phyloP scores from a whole-genome alignment of 2,797 vertebrate species.

The Sebastes alutus region DNA sequence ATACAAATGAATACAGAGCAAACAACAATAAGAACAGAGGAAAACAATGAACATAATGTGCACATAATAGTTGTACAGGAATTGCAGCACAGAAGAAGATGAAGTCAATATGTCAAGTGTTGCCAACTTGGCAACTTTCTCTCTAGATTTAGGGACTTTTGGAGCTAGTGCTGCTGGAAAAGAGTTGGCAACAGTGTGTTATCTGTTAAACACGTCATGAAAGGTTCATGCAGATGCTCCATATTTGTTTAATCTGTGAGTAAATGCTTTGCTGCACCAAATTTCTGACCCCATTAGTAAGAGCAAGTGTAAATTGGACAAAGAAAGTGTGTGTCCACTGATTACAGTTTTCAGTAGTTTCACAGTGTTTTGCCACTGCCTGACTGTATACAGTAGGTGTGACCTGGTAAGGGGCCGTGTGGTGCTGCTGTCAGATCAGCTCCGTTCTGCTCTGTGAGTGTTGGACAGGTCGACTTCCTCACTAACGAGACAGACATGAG shows the following conservation, averaged over 20 bases:
- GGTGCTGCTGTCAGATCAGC: conserved; percentile 47
- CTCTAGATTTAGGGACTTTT: too few relatives aligned
- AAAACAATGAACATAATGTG: too few relatives aligned
- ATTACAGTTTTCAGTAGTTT: not conserved
- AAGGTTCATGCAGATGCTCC: conserved; percentile 3
- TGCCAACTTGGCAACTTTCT: too few relatives aligned
- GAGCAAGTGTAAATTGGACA: not conserved
- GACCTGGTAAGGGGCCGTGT: conserved; percentile 27
- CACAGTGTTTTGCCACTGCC: not conserved
- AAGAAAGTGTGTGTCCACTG: not conserved
- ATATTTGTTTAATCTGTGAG: conserved; percentile 15
- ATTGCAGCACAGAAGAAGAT: too few relatives aligned
- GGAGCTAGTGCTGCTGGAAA: too few relatives aligned
- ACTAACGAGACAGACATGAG: conserved; percentile 45
- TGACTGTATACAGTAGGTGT: conserved; percentile 8
- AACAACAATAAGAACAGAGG: too few relatives aligned
- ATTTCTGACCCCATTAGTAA: not conserved
- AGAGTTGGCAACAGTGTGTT: not conserved
- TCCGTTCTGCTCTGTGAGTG: conserved; percentile 56
- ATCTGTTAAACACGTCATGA: not conserved
- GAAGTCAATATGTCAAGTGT: too few relatives aligned
- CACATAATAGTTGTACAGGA: too few relatives aligned
- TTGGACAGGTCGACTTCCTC: conserved; percentile 67
- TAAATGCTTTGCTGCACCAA: not conserved
- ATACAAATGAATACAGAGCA: too few relatives aligned